These are phyloP conservation scores for Dromaius novaehollandiae DNA, from an alignment of 2,113 vertebrate genomes.

Conservation along the genomic window DNA sequence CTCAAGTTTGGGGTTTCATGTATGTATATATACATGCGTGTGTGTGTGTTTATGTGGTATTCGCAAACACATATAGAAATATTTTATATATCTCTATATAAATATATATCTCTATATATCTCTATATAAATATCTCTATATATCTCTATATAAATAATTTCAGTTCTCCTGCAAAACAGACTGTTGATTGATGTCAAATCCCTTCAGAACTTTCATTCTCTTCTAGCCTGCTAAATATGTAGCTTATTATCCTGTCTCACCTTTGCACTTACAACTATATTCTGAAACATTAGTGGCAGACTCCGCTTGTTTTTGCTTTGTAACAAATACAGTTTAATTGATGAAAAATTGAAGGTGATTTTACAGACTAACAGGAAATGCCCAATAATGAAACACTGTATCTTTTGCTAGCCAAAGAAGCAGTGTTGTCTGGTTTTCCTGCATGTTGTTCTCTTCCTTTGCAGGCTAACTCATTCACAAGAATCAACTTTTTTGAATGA, in stretches of 20 bases:
- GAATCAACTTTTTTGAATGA: not conserved
- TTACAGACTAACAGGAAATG: not conserved
- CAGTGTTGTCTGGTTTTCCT: not conserved
- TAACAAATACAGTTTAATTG: not conserved
- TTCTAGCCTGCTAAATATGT: not conserved
- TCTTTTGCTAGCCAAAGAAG: not conserved
- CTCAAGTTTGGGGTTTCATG: conserved; percentile 26
- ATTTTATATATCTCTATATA: not conserved
- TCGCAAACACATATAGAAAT: conserved; percentile 1
- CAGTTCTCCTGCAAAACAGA: conserved; percentile 1
- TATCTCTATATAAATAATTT: not conserved
- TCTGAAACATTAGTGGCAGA: not conserved
- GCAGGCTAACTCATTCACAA: not conserved
- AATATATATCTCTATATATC: too few species aligned
- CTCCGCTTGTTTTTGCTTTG: not conserved
- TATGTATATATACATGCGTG: not conserved
- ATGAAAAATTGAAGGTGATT: not conserved
- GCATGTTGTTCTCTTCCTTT: not conserved
- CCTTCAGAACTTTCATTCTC: not conserved
- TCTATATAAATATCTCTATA: not conserved
- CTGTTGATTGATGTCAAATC: not conserved
- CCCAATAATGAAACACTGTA: not conserved
- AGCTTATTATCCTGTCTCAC: not conserved
- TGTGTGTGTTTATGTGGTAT: not conserved
- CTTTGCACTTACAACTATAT: not conserved